Conservation (phyloP, 2,888 invertebrate species). For the Megastigmus dorsalis region DNA sequence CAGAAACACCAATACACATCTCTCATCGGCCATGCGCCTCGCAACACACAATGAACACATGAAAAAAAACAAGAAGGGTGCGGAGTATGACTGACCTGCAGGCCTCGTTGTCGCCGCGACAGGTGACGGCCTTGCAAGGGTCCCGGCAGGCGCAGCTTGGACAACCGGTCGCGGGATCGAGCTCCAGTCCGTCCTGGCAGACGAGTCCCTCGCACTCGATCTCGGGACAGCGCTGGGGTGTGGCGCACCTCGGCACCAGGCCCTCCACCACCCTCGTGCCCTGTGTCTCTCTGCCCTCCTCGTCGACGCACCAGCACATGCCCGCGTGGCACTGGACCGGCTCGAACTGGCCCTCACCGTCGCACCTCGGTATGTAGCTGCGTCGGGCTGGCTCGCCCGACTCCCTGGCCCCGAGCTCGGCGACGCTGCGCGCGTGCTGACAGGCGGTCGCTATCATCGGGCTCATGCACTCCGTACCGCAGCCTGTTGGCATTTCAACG, state of each 20-base stretch:
- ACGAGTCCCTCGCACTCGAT: constrained; percentile 82
- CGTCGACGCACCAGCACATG: constrained; percentile 89
- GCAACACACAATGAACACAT: no score
- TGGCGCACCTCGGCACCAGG: constrained; percentile 65
- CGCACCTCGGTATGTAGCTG: constrained; percentile 85
- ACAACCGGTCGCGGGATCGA: constrained; percentile 82
- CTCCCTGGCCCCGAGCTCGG: constrained; percentile 80
- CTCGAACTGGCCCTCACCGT: constrained; percentile 80
- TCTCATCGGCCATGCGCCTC: no score
- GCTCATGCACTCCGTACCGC: constrained; percentile 87
- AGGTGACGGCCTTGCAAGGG: constrained; percentile 83
- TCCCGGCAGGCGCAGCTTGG: constrained; percentile 88
- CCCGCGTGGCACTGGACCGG: constrained; percentile 83
- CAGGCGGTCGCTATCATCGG: constrained; percentile 82
- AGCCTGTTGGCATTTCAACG: constrained; percentile 80
- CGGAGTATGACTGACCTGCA: constrained; percentile 73
- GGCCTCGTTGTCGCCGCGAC: constrained; percentile 80
- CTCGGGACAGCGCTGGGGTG: constrained; percentile 66
- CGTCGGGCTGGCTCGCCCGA: constrained; percentile 85
- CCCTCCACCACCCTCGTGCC: constrained; percentile 70
- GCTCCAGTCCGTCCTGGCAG: constrained; percentile 88
- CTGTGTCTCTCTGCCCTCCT: constrained; percentile 82
- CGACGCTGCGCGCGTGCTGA: constrained; percentile 72
- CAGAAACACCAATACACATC: no score
- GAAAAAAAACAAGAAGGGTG: background rate